These are phyloP conservation scores for Apodemus sylvaticus DNA, from an alignment of 2,113 vertebrate genomes.

Conservation along the genomic window DNA sequence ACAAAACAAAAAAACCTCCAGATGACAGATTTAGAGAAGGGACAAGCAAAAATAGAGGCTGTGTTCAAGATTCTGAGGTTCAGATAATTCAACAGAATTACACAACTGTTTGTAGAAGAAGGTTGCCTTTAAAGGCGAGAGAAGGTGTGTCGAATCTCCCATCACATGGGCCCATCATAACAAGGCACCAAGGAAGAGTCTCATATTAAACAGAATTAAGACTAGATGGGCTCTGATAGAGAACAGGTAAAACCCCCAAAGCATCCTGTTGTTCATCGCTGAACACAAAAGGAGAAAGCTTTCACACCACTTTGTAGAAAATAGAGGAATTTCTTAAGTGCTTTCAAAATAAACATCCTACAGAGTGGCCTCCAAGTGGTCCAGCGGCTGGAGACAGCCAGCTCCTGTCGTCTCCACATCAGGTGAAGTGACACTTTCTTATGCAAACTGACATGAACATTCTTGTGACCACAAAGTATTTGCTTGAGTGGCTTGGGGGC, in stretches of 20 bases:
- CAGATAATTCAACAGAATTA: background rate
- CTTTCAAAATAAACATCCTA: background rate
- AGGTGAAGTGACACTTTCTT: background rate
- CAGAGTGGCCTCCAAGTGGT: background rate
- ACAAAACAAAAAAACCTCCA: background rate
- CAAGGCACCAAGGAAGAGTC: background rate
- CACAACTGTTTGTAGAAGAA: background rate
- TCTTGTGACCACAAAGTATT: background rate
- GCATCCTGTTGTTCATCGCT: background rate
- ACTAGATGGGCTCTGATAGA: background rate
- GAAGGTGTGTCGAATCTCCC: background rate
- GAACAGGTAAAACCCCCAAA: background rate
- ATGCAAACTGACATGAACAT: background rate
- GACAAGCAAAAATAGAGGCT: background rate
- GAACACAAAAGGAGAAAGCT: background rate
- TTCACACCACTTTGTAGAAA: background rate
- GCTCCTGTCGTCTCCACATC: background rate
- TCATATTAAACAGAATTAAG: background rate
- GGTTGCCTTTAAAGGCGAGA: background rate
- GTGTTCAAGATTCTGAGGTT: background rate
- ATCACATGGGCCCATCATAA: background rate
- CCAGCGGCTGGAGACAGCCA: accelerated
- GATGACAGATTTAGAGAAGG: background rate
- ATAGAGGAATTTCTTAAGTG: background rate
- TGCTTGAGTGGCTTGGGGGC: background rate